phyloP scores from a whole-genome alignment of 2,113 vertebrate genomes.

The Caretta caretta region DNA sequence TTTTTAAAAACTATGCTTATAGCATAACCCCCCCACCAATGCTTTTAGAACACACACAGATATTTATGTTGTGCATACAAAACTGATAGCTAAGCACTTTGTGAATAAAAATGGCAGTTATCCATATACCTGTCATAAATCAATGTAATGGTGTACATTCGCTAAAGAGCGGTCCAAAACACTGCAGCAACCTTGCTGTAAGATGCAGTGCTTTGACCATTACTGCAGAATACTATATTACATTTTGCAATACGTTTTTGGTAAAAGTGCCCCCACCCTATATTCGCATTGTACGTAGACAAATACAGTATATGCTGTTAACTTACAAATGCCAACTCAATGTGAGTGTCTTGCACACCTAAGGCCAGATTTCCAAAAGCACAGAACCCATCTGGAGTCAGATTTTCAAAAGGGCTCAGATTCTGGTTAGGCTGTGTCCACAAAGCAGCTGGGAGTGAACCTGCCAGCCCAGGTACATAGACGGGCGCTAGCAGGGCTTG shows the following conservation, averaged over 20 bases:
- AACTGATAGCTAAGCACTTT: neutral
- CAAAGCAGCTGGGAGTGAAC: neutral
- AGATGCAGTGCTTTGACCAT: neutral
- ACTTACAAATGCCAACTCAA: neutral
- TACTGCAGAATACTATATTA: neutral
- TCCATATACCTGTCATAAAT: neutral
- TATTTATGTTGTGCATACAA: neutral
- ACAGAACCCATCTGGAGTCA: neutral
- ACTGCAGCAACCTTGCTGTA: neutral
- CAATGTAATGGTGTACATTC: neutral
- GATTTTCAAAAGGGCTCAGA: neutral
- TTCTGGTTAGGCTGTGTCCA: neutral
- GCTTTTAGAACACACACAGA: neutral
- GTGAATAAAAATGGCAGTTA: neutral
- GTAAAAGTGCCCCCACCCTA: neutral
- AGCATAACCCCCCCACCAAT: neutral
- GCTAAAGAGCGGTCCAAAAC: neutral
- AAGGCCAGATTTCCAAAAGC: neutral
- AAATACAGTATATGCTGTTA: neutral
- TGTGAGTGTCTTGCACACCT: neutral
- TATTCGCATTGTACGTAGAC: neutral
- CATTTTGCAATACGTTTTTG: neutral
- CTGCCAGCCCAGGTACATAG: neutral
- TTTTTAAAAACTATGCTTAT: slow-evolving; percentile 22
- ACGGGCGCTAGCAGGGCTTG: too few species aligned